Conservation (phyloP, 2,113 vertebrate species). For the Himantopus leucocephalus region DNA sequence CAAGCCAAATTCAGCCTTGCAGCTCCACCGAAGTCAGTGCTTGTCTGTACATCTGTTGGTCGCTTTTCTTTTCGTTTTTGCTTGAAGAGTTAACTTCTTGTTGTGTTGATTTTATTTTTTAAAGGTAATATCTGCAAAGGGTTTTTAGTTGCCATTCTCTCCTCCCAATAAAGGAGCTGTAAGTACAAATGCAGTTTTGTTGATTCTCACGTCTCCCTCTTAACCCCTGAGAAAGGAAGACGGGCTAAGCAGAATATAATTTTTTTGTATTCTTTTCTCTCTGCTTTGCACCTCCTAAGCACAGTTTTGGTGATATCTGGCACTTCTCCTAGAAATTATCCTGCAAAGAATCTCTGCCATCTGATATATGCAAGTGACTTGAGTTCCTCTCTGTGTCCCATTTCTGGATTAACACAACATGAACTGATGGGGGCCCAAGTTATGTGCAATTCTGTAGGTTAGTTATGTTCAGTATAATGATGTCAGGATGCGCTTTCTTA, state of each 20-base stretch:
- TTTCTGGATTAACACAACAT: not conserved
- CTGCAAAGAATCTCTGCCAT: not conserved
- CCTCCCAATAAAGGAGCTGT: not conserved
- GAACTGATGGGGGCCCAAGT: not conserved
- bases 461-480: not conserved
- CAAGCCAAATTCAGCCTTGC: conserved; percentile 43
- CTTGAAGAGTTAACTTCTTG: not conserved
- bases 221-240: not conserved
- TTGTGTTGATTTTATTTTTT: not conserved
- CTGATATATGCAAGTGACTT: not conserved
- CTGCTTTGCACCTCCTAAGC: conserved; percentile 27
- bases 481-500: not conserved
- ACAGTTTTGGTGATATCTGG: not conserved
- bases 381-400: not conserved
- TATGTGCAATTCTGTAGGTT: not conserved
- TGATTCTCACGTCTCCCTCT: not conserved
- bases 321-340: not conserved
- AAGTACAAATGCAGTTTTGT: not conserved
- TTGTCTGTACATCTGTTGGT: conserved; percentile 19
- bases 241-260: not conserved
- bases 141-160: not conserved
- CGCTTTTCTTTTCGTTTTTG: not conserved
- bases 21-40: conserved; percentile 16
- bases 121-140: not conserved
- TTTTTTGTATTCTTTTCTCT: not conserved